phyloP scores from a whole-genome alignment of 1,140 invertebrate species.

The Andrena cerasifolii region DNA sequence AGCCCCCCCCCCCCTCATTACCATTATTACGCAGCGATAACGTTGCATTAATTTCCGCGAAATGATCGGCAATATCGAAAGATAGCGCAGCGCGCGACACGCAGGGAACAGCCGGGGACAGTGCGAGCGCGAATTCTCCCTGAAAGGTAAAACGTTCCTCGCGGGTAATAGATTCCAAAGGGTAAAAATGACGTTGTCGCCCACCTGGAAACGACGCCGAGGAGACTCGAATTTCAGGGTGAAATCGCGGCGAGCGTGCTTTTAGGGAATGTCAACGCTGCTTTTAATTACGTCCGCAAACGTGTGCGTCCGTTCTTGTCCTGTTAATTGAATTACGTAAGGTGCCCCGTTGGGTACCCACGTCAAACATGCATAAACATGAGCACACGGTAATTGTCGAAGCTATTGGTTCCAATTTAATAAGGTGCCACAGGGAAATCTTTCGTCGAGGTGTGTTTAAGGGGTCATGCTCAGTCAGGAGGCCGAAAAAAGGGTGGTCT shows the following conservation, averaged over 20 bases:
- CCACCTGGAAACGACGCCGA: not conserved
- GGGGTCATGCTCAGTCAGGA: too few relatives aligned
- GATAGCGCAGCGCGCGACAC: conserved; percentile 1
- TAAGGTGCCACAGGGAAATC: too few relatives aligned
- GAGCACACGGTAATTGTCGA: not conserved
- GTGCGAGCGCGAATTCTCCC: conserved; percentile 1
- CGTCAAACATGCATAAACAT: not conserved
- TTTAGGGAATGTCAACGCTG: not conserved
- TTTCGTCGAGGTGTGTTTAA: too few relatives aligned
- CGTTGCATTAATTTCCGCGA: conserved; percentile 51
- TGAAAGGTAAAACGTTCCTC: not conserved
- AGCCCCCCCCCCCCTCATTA: conserved; percentile 52
- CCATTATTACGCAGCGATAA: conserved; percentile 53
- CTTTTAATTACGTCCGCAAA: conserved; percentile 22
- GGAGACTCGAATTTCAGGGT: conserved; percentile 10
- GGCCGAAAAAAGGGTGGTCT: too few relatives aligned
- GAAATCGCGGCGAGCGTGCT: not conserved
- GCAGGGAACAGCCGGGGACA: too few relatives aligned
- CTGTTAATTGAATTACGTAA: conserved; percentile 24
- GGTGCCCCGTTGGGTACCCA: too few relatives aligned
- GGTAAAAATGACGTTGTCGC: not conserved
- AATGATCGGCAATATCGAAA: conserved; percentile 56
- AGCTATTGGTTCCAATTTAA: not conserved
- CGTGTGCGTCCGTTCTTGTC: conserved; percentile 4
- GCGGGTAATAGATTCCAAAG: conserved; percentile 10